Evolutionary conservation across 2,888 invertebrate genomes (phyloP), one percentile per base, ranked within the genome.

Genomic region (Rhingia campestris): DNA sequence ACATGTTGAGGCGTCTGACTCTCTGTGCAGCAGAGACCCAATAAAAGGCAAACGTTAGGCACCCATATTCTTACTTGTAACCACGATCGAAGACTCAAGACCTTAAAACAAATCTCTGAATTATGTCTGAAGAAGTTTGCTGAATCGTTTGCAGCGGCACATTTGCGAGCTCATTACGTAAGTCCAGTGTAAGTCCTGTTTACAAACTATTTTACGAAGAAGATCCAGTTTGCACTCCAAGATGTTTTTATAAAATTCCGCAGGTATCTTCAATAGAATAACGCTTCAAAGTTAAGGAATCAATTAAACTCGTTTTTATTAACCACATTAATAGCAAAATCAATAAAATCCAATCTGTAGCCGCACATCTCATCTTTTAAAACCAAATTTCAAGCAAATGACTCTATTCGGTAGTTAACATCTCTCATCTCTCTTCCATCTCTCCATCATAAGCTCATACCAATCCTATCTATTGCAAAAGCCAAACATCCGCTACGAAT

Each of bases 401-500:
- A 22, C 22, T 2, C 22, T 22, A 22, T 22, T 22, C 22, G 22
- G 22, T 22, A 22, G 22, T 22, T 22, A 22, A 22, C 22, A 22
- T 22, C 22, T 22, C 22, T 22, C 66, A 74, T 67, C 45, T 58
- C 56, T 66, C 66, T 66, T 30, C 53, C 59, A 39, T 9, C 22
- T 22, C 22, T 22, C 45, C 22, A 14, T 64, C 73, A 73, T 73
- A 54, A 51, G 54, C 54, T 14, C 53, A 22, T n/a, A 32, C 9
- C 6, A 10, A n/a, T 43, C 35, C 30, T 35, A 51, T 61, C 67
- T 61, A 47, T 76, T 14, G 45, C 35, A 41, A 58, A 58, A 59
- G 67, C 69, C 33, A 53, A 61, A 53, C 41, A 35, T 59, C 49
- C 54, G 12, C n/a, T 30, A 67, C 51, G 43, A 45, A 54, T 51